Percentiles rank a stretch among this genome's conserved stretches.
Evolutionary conservation across 2,797 vertebrate species (phyloP).

Genomic region (Sebastes jordani): DNA sequence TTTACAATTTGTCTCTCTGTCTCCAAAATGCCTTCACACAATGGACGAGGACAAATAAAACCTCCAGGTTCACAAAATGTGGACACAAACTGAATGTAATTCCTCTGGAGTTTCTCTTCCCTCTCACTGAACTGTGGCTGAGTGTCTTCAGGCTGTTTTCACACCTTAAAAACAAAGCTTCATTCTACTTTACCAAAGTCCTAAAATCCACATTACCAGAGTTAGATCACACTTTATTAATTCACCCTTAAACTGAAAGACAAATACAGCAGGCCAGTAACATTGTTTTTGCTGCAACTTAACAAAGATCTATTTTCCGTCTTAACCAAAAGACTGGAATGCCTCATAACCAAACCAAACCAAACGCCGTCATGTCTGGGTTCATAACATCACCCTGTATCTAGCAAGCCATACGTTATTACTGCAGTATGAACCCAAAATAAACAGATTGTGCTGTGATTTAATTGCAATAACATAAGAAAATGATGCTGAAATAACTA

Average conservation of each 20-base stretch:
- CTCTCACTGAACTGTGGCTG: not conserved
- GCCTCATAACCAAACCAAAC: not conserved
- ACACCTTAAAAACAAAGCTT: not conserved
- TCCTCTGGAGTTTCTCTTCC: not conserved
- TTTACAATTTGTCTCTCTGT: constrained; percentile 36
- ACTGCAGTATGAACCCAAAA: too few species aligned
- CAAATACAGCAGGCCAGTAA: not conserved
- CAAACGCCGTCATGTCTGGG: too few species aligned
- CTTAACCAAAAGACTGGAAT: not conserved
- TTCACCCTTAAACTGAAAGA: too few species aligned
- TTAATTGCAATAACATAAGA: too few species aligned
- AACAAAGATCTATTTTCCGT: not conserved
- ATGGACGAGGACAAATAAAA: not conserved
- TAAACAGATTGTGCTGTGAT: too few species aligned
- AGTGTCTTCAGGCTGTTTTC: not conserved
- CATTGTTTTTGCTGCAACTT: not conserved
- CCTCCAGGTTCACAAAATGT: not conserved
- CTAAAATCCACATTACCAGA: not conserved
- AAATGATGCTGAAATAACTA: too few species aligned
- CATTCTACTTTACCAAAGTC: not conserved
- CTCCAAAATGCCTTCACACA: constrained; percentile 12
- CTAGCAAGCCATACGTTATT: too few species aligned
- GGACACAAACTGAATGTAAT: not conserved
- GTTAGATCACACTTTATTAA: too few species aligned
- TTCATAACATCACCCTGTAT: too few species aligned